These are phyloP conservation scores for Drosophila lowei DNA, from an alignment of 1,140 invertebrate species.

Conservation along the genomic window DNA sequence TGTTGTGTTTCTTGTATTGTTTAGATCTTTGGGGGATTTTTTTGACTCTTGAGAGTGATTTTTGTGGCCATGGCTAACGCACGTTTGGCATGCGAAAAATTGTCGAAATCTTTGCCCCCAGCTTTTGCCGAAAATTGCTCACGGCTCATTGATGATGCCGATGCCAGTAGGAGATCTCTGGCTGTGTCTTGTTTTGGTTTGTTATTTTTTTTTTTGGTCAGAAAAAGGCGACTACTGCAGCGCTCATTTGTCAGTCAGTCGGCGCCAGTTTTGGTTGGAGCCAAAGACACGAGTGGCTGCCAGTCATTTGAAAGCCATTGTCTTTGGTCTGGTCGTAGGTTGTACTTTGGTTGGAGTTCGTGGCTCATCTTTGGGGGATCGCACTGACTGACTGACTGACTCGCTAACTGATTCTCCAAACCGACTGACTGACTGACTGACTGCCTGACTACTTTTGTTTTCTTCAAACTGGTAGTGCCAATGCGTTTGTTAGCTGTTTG, in stretches of 20 bases:
- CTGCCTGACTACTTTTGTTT: constrained; percentile 51
- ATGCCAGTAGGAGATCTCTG: constrained; percentile 15
- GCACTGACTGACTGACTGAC: constrained; percentile 34
- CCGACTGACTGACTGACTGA: constrained; percentile 22
- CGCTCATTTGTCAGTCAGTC: constrained; percentile 68
- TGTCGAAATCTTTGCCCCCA: constrained; percentile 34
- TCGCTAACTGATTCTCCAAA: background rate
- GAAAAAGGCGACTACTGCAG: constrained; percentile 32
- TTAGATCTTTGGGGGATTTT: constrained; percentile 21
- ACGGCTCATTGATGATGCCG: constrained; percentile 44
- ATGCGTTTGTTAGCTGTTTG: constrained; percentile 59
- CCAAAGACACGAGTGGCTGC: constrained; percentile 42
- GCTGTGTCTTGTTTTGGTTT: constrained; percentile 11
- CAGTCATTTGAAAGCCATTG: constrained; percentile 77
- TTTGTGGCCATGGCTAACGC: background rate
- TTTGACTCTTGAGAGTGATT: background rate
- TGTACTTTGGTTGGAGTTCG: constrained; percentile 47
- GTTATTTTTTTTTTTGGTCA: constrained; percentile 32
- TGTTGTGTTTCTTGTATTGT: constrained; percentile 6
- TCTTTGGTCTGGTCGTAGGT: constrained; percentile 45
- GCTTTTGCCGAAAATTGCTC: constrained; percentile 6
- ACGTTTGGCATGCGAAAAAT: constrained; percentile 18
- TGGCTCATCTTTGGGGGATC: constrained; percentile 55
- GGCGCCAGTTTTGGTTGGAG: constrained; percentile 50
- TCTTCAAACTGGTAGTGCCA: constrained; percentile 51